Evolutionary conservation across 2,113 vertebrate genomes (phyloP).

Genomic region (Potamarius usumacintae): DNA sequence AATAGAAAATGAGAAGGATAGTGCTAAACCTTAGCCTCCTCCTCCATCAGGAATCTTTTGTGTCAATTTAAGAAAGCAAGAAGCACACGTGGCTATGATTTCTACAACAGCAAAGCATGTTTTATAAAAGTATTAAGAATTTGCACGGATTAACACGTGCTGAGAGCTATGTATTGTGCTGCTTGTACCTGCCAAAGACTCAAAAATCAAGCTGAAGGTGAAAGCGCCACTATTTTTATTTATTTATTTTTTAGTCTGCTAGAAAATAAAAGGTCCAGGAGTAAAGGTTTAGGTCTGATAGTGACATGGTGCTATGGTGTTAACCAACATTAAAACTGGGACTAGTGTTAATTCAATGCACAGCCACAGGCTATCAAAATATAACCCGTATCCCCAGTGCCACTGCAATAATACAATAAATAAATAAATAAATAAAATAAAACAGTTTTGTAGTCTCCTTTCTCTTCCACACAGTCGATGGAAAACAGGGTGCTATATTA

Average conservation of each 20-base stretch:
- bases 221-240: slow-evolving; percentile 30
- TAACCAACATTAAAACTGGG: not conserved
- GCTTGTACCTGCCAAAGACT: slow-evolving; percentile 60
- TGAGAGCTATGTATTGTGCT: slow-evolving; percentile 41
- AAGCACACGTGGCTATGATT: slow-evolving; percentile 25
- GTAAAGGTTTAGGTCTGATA: not conserved
- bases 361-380: not conserved
- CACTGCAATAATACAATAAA: not conserved
- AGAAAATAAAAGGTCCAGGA: not conserved
- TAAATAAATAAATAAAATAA: not conserved
- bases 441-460: not conserved
- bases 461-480: not conserved
- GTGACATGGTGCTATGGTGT: not conserved
- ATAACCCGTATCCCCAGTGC: not conserved
- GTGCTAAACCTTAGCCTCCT: slow-evolving; percentile 51
- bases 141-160: slow-evolving; percentile 63
- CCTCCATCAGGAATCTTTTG: slow-evolving; percentile 40
- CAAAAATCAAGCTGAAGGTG: slow-evolving; percentile 39
- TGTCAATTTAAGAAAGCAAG: slow-evolving; percentile 26
- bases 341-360: not conserved
- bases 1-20: slow-evolving; percentile 54
- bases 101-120: slow-evolving; percentile 53
- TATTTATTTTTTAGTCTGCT: not conserved
- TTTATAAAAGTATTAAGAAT: slow-evolving; percentile 63
- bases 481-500: slow-evolving; percentile 13